A percentile compares a stretch with the other conserved stretches of the same genome.
Conservation (phyloP, 2,113 vertebrate genomes). For the Pao palembangensis region DNA sequence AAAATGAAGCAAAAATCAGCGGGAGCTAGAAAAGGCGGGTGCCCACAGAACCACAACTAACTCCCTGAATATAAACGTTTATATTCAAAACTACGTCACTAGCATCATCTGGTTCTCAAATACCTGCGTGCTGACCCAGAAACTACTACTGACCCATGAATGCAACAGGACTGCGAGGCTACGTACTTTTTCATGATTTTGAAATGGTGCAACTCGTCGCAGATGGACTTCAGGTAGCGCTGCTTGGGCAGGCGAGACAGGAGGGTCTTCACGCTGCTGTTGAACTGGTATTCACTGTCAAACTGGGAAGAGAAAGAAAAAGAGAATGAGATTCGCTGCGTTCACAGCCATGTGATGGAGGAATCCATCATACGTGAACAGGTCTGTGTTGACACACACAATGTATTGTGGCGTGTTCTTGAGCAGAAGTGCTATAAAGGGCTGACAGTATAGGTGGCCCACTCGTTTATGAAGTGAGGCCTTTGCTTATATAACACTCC, state of each 20-base stretch:
- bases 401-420: constrained; percentile 23
- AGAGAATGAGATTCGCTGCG: not conserved
- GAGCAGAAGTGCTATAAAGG: constrained; percentile 31
- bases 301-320: constrained; percentile 69
- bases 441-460: constrained; percentile 39
- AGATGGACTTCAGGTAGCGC: constrained; percentile 89
- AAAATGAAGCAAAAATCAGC: constrained; percentile 15
- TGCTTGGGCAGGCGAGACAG: constrained; percentile 89
- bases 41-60: not conserved
- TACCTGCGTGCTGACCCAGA: too few relatives aligned
- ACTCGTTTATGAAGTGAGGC: constrained; percentile 24
- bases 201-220: constrained; percentile 90
- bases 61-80: too few relatives aligned
- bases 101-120: too few relatives aligned
- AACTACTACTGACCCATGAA: too few relatives aligned
- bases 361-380: not conserved
- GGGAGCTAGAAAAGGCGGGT: constrained; percentile 1
- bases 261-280: constrained; percentile 87
- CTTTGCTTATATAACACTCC: constrained; percentile 47
- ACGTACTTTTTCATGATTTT: constrained; percentile 89
- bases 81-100: too few relatives aligned
- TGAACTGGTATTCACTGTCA: constrained; percentile 86
- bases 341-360: not conserved
- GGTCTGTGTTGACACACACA: constrained; percentile 24
- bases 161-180: too few relatives aligned